Evolutionary conservation across 2,113 vertebrate species (phyloP), one percentile per base, ranked within the genome.

Genomic region (Archocentrus centrarchus): DNA sequence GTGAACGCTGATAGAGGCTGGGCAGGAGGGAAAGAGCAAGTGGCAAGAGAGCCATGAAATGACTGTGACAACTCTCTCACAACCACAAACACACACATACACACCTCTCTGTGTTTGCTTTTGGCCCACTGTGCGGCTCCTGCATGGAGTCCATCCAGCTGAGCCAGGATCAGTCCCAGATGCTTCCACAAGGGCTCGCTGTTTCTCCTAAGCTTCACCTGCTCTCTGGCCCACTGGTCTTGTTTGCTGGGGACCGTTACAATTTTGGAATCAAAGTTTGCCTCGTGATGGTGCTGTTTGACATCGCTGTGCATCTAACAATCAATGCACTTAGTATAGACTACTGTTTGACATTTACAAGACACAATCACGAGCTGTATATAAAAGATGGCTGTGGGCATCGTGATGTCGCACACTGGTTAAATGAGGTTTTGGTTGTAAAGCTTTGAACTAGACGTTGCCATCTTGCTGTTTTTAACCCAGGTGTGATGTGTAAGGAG

Each of bases 111-210:
- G 30, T 95, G 92, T 68, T 94, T 95, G 37, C 78, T 90, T 37
- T 90, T 90, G 88, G 97, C 96, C 95, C 96, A 97, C 63, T 94
- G 94, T 6, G 89, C 80, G 27, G 96, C 96, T 89, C 97, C 97
- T 17, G 95, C 93, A 11, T 97, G 95, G 24, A 98, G 95, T 55
- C 97, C 97, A 63, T 98, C 97, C 89, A 97, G 47, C 84, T 98
- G 97, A 77, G 96, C 93, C 88, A 97, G 86, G 81, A 97, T 79
- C 84, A 98, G 97, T 92, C 96, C 96, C 39, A 93, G 84, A 64
- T 97, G 96, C 63, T 90, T 96, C 97, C 97, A 98, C 91, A 97
- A 90, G 11, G 96, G 94, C 83, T 97, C 96, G 10, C 77, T 91
- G 83, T 82, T 73, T 77, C 81, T 86, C 86, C 77, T 91, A 58